phyloP scores from a whole-genome alignment of 2,888 invertebrate species.

The Drosophila anomelani region DNA sequence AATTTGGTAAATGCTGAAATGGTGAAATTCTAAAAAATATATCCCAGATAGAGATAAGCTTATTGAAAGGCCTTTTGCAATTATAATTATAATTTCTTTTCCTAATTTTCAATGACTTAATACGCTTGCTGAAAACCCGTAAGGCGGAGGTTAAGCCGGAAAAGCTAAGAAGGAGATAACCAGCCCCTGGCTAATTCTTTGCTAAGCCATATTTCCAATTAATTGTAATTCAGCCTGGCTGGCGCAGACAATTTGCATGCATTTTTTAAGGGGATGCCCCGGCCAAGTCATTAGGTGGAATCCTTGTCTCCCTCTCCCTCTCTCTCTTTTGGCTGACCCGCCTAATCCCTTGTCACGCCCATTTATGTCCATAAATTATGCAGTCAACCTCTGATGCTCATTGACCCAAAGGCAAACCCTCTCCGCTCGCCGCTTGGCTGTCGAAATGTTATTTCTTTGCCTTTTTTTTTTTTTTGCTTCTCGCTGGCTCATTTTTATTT shows the following conservation, averaged over 20 bases:
- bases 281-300: constrained; percentile 53
- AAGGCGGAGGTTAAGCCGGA: not conserved
- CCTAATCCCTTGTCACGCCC: constrained; percentile 47
- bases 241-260: constrained; percentile 63
- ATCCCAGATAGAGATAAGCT: no score
- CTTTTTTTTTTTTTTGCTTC: constrained; percentile 26
- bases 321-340: not conserved
- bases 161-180: not conserved
- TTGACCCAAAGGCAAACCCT: constrained; percentile 48
- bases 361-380: constrained; percentile 70
- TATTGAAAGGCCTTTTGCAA: no score
- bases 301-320: no score
- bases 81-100: not conserved
- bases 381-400: constrained; percentile 52
- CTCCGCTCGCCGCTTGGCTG: not conserved
- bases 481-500: constrained; percentile 49
- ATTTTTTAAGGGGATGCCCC: constrained; percentile 37
- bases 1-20: no score
- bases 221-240: constrained; percentile 43
- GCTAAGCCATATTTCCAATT: constrained; percentile 55
- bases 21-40: no score
- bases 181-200: constrained; percentile 10
- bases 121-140: not conserved
- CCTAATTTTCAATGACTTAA: not conserved
- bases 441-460: constrained; percentile 40